Percentiles rank a stretch among this genome's conserved stretches.
Evolutionary conservation across 92 coral and sea anemone genomes (phyloP).

Genomic region (Anthopleura xanthogrammica): DNA sequence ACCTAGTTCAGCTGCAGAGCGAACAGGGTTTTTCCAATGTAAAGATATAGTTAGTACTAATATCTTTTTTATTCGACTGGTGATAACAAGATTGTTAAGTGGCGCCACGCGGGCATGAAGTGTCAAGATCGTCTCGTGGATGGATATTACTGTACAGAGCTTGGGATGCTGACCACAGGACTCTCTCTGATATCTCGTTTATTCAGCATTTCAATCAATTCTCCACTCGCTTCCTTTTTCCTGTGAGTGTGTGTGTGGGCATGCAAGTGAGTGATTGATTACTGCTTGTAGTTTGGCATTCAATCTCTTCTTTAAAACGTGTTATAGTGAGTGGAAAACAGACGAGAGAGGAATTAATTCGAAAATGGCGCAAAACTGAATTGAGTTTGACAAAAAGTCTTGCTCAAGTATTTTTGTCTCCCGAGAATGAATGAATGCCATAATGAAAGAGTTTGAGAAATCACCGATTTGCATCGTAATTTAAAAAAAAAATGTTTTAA

Average conservation of each 20-base stretch:
- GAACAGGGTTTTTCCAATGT: background rate
- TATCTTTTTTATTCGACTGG: slow-evolving; percentile 31
- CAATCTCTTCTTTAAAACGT: no score
- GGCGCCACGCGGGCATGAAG: slow-evolving; percentile 39
- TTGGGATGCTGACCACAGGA: background rate
- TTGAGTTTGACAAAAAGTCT: no score
- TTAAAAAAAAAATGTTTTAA: no score
- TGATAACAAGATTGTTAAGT: slow-evolving; percentile 41
- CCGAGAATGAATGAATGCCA: no score
- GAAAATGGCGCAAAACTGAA: no score
- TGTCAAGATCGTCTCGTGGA: slow-evolving; percentile 39
- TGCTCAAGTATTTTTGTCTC: no score
- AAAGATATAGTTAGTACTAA: background rate
- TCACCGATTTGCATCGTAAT: no score
- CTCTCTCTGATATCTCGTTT: slow-evolving; percentile 4
- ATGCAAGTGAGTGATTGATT: background rate
- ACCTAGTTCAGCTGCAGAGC: background rate
- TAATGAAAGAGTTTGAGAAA: no score
- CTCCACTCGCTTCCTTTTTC: slow-evolving; percentile 1
- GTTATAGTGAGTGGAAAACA: no score
- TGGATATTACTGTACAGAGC: slow-evolving; percentile 32
- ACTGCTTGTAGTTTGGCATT: background rate
- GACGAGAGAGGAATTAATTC: no score
- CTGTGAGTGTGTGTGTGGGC: background rate
- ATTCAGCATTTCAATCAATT: slow-evolving; percentile 16